Evolutionary conservation across 1,140 invertebrate species (phyloP), one percentile per base, ranked within the genome.

Genomic region (Halesus radiatus): DNA sequence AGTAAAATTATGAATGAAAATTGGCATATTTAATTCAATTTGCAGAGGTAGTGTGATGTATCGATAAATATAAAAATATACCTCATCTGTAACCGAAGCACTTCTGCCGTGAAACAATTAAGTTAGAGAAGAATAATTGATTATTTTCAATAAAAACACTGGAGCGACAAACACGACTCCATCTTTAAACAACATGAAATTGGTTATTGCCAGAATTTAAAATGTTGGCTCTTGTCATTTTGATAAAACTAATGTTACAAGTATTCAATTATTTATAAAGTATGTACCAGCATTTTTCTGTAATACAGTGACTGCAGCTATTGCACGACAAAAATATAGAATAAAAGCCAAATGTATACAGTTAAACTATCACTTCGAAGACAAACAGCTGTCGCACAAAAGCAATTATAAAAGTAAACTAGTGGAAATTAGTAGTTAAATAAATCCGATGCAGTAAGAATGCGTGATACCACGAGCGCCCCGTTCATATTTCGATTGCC

Each of bases 121-220:
- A 26, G 8, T 53, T 58, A 20, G 52, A 16, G 53, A 53, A 16
- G 66, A 52, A 45, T 4, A 70, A 70, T 23, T 16, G 29, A 37
- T 37, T 45, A 70, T 37, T 56, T 75, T 75, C n/a, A 75, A 26
- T 75, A 75, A 60, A 58, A 75, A 75, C 18, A 75, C 72, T 18
- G n/a, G 54, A 16, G 53, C 8, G 56, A 45, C 23, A 37, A 75
- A 58, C 16, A 20, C 15, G 18, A 75, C 72, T 56, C 72, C 72
- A 75, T 75, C 72, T 75, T 75, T 75, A 75, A 74, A 75, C 72
- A 75, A 75, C 72, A 56, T 29, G 16, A 10, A 56, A 75, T 45
- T 45, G 10, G 15, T 26, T 32, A 56, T 75, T 26, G 52, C 72
- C 52, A n/a, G 13, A 8, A 16, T 52, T 22, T 18, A 72, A 72